A percentile compares a stretch with the other conserved stretches of the same genome.
Conservation (phyloP, 2,113 vertebrate genomes). For the Smithornis capensis region DNA sequence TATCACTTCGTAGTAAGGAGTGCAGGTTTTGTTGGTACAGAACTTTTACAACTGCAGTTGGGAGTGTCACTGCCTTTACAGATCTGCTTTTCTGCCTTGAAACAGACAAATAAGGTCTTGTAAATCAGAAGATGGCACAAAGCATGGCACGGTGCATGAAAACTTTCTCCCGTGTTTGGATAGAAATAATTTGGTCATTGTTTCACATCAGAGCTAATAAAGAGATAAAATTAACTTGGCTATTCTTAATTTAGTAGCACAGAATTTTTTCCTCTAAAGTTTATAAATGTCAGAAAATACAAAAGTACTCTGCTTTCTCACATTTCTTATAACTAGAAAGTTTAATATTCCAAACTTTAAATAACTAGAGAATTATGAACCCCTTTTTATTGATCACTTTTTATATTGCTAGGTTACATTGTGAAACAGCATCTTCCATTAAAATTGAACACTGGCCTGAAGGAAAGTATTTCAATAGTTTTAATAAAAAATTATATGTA, state of each 20-base stretch:
- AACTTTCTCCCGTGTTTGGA: neutral
- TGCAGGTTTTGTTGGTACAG: neutral
- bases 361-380: neutral
- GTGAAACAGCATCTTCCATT: neutral
- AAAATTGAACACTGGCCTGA: neutral
- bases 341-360: neutral
- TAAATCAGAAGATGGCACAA: neutral
- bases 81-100: neutral
- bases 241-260: neutral
- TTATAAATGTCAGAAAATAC: neutral
- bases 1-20: neutral
- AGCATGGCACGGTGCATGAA: rapidly evolving
- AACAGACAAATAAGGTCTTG: neutral
- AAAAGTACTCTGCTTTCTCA: neutral
- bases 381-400: neutral
- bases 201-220: neutral
- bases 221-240: neutral
- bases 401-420: neutral
- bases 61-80: neutral
- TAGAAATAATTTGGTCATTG: neutral
- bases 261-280: neutral
- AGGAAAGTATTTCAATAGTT: neutral
- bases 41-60: neutral
- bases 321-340: neutral
- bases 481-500: neutral